Evolutionary conservation across 2,888 invertebrate genomes (phyloP).

Genomic region (Ectropis crepuscularia): DNA sequence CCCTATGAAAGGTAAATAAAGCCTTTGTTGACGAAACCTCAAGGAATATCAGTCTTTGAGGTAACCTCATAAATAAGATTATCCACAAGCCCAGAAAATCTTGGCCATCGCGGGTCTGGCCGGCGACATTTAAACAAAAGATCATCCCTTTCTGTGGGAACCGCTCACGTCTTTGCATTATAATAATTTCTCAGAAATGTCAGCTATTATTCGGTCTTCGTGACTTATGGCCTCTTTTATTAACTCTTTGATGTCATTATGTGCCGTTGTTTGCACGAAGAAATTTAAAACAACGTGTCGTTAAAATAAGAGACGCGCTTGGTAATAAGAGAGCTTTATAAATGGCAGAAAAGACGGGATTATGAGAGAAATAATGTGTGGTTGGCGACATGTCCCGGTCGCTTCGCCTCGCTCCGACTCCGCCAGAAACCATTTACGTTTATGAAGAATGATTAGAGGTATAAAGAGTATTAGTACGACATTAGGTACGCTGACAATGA

Average conservation of each 20-base stretch:
- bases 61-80: slow-evolving; percentile 52
- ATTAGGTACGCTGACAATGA: slow-evolving; percentile 42
- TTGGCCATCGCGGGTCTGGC: slow-evolving; percentile 30
- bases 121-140: slow-evolving; percentile 49
- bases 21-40: slow-evolving; percentile 35
- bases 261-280: slow-evolving; percentile 31
- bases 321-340: slow-evolving; percentile 53
- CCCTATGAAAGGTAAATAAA: slow-evolving; percentile 25
- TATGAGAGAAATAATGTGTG: slow-evolving; percentile 52
- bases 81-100: slow-evolving; percentile 44
- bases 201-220: slow-evolving; percentile 40
- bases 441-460: slow-evolving; percentile 52
- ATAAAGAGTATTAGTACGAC: slow-evolving; percentile 44
- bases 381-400: slow-evolving; percentile 46
- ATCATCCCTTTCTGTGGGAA: slow-evolving; percentile 48
- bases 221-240: slow-evolving; percentile 50
- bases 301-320: slow-evolving; percentile 26
- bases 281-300: slow-evolving; percentile 53
- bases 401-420: slow-evolving; percentile 34
- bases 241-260: slow-evolving; percentile 42
- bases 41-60: slow-evolving; percentile 42
- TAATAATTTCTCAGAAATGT: slow-evolving; percentile 49
- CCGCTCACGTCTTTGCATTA: slow-evolving; percentile 44
- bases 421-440: slow-evolving; percentile 45
- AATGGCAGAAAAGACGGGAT: slow-evolving; percentile 53